Evolutionary conservation across 2,888 invertebrate genomes (phyloP), one percentile per base, ranked within the genome.

Genomic region (Teleogryllus oceanicus): DNA sequence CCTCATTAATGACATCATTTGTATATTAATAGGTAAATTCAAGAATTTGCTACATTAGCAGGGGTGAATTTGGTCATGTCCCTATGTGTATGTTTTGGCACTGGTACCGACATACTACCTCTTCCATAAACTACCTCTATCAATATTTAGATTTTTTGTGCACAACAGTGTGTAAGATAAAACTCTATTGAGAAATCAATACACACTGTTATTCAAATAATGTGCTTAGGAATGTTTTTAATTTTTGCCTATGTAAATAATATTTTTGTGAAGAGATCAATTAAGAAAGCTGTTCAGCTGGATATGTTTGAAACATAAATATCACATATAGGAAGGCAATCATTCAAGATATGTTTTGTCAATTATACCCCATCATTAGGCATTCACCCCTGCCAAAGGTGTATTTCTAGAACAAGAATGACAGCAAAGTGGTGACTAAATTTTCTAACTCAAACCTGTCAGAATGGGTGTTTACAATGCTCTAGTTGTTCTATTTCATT

Each of bases 381-480:
- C 62, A 62, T 62, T 62, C 62, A 62, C 62, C 62, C 62, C 62
- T 62, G 62, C 62, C 62, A 62, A 62, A 62, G 62, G 62, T 62
- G n/a, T 62, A 62, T 62, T 62, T 62, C 62, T 62, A 62, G 13
- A 62, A 18, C n/a, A 62, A 18, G 13, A 62, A 62, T n/a, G 16
- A 62, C 62, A 62, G n/a, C n/a, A 37, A 37, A 37, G 37, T 37
- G 37, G 37, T 37, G 37, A 37, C 37, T 37, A 37, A 37, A 37
- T 8, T 37, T 37, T 37, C 37, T 37, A 37, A 37, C n/a, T 62
- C 16, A 62, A 62, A 62, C 62, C 62, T 37, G 37, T 37, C 37
- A 37, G 37, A 37, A 37, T 37, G 37, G 37, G 1, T 37, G 8
- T 37, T 37, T 37, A 62, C 62, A 62, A 62, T 62, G 62, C 16